Conservation (phyloP, 1,140 invertebrate genomes). For the Atta texana region DNA sequence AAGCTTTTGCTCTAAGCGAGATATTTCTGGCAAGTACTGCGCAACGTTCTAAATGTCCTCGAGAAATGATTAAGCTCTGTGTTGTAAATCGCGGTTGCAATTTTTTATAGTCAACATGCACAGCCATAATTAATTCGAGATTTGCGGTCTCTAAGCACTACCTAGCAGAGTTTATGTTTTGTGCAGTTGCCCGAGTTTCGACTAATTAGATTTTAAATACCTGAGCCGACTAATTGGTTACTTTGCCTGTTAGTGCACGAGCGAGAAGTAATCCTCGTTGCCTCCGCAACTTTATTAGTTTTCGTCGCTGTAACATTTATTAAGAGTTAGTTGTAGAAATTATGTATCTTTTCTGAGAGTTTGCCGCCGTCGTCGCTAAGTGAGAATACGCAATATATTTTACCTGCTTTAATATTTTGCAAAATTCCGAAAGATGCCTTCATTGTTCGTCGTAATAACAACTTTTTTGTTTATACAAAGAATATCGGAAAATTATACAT, state of each 20-base stretch:
- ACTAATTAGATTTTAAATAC: constrained; percentile 73
- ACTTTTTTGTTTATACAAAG: neutral
- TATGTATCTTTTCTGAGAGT: constrained; percentile 37
- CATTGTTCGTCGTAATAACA: neutral
- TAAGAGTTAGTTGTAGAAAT: constrained; percentile 35
- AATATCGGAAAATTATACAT: neutral
- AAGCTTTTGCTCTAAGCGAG: constrained; percentile 1
- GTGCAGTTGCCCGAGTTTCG: constrained; percentile 54
- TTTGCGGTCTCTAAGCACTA: constrained; percentile 43
- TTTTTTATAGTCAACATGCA: constrained; percentile 52
- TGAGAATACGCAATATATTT: constrained; percentile 30
- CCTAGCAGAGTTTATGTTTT: constrained; percentile 61
- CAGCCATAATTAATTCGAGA: constrained; percentile 64
- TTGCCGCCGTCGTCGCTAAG: neutral
- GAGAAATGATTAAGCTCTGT: constrained; percentile 29
- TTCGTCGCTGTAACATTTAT: constrained; percentile 59
- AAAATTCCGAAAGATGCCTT: neutral
- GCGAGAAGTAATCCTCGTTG: constrained; percentile 45
- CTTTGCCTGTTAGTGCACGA: constrained; percentile 33
- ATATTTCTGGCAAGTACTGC: constrained; percentile 4
- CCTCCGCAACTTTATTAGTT: constrained; percentile 50
- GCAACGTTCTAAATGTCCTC: constrained; percentile 38
- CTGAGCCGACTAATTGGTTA: constrained; percentile 65
- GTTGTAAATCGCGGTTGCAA: constrained; percentile 54
- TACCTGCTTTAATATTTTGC: neutral